Conservation (phyloP, 2,888 invertebrate species). For the Cephalotes varians region DNA sequence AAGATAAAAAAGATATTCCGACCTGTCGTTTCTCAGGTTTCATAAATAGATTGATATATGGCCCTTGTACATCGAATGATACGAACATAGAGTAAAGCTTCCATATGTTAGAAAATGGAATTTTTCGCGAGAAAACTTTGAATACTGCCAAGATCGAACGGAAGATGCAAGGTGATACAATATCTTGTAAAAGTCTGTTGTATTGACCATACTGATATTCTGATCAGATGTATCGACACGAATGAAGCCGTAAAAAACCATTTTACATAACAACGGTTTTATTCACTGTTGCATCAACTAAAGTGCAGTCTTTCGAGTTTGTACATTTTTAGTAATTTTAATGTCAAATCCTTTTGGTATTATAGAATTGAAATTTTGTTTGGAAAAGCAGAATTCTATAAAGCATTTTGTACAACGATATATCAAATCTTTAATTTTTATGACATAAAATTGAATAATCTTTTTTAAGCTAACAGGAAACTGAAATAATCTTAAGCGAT, state of each 20-base stretch:
- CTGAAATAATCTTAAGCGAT: too few relatives aligned
- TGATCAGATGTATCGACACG: constrained; percentile 7
- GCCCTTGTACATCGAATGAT: not conserved
- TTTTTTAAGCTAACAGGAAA: too few relatives aligned
- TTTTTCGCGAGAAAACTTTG: constrained; percentile 47
- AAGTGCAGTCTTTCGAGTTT: not conserved
- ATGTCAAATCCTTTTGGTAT: not conserved
- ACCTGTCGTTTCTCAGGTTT: constrained; percentile 5
- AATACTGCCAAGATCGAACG: constrained; percentile 8
- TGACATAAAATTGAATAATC: not conserved
- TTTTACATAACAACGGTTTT: not conserved
- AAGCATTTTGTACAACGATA: not conserved
- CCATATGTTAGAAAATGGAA: constrained; percentile 55
- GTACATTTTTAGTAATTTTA: not conserved
- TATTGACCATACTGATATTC: constrained; percentile 3
- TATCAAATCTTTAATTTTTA: not conserved
- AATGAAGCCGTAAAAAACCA: not conserved
- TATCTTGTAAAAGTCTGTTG: constrained; percentile 32
- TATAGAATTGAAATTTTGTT: not conserved
- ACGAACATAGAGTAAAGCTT: constrained; percentile 10
- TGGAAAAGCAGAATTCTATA: not conserved
- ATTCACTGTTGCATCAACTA: not conserved
- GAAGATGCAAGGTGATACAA: constrained; percentile 2
- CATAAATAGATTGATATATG: constrained; percentile 18
- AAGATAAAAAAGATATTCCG: not conserved